Conservation (phyloP, 2,113 vertebrate species). For the Carollia perspicillata region DNA sequence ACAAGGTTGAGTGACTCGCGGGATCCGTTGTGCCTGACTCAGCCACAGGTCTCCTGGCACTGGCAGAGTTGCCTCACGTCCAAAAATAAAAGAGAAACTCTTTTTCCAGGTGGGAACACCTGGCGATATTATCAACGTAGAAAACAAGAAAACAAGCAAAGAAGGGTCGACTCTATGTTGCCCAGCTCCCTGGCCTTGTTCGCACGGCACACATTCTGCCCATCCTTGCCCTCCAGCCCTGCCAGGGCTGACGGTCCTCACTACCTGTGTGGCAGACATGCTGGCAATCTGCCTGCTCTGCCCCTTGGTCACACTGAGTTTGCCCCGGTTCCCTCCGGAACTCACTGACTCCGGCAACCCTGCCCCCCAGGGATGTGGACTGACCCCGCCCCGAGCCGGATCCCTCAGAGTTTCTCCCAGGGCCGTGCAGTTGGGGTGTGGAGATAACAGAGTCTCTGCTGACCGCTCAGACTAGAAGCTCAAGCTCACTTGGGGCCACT, state of each 20-base stretch:
- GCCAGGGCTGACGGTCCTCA: background rate
- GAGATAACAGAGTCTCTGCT: background rate
- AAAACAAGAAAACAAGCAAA: background rate
- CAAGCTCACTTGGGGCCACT: background rate
- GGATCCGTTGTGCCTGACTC: background rate
- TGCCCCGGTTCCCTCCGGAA: background rate
- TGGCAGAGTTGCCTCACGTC: background rate
- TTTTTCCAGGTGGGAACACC: too few relatives aligned
- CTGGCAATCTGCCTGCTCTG: too few relatives aligned
- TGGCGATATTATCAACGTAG: background rate
- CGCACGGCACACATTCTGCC: background rate
- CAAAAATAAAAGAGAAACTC: background rate
- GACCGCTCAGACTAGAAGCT: background rate
- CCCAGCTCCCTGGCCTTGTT: background rate
- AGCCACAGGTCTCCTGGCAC: background rate
- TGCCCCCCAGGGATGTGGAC: rapidly evolving
- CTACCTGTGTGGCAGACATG: background rate
- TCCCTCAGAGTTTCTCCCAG: background rate
- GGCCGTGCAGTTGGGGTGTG: background rate
- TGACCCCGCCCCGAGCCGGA: background rate
- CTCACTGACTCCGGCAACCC: background rate
- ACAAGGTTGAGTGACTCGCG: background rate
- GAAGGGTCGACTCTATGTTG: background rate
- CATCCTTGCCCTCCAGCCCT: background rate
- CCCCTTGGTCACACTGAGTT: background rate